A percentile compares a stretch with the other conserved stretches of the same genome.
Conservation (phyloP, 2,888 invertebrate genomes). For the Cephus spinipes region DNA sequence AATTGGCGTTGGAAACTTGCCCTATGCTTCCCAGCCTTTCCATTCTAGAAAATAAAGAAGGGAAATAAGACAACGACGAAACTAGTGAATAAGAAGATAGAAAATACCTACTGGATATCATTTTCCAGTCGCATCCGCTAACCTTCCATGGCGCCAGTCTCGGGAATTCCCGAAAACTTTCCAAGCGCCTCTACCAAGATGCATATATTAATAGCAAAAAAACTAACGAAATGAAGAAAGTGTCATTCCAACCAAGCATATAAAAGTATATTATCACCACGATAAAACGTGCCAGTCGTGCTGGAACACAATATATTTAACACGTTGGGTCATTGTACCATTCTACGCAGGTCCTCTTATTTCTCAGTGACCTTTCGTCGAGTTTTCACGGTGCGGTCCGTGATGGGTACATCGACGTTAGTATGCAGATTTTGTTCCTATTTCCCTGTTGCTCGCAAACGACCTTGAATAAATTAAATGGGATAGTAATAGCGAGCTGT, state of each 20-base stretch:
- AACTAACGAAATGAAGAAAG: not conserved
- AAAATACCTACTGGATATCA: not conserved
- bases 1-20: not conserved
- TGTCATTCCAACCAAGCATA: not conserved
- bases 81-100: not conserved
- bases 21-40: not conserved
- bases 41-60: not conserved
- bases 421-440: constrained; percentile 10
- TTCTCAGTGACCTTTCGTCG: not conserved
- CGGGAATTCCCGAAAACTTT: not conserved
- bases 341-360: not conserved
- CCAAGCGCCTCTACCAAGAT: not conserved
- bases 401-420: not conserved
- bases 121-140: not conserved
- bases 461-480: constrained; percentile 13
- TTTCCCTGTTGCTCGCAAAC: not conserved
- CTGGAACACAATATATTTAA: not conserved
- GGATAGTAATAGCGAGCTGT: not conserved
- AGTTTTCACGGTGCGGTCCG: not conserved
- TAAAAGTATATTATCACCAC: not conserved
- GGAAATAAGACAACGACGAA: not conserved
- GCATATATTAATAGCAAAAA: not conserved
- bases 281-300: not conserved
- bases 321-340: not conserved
- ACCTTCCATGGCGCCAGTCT: not conserved